Conservation (phyloP, 1,140 invertebrate species). For the Leptinotarsa lineolata region DNA sequence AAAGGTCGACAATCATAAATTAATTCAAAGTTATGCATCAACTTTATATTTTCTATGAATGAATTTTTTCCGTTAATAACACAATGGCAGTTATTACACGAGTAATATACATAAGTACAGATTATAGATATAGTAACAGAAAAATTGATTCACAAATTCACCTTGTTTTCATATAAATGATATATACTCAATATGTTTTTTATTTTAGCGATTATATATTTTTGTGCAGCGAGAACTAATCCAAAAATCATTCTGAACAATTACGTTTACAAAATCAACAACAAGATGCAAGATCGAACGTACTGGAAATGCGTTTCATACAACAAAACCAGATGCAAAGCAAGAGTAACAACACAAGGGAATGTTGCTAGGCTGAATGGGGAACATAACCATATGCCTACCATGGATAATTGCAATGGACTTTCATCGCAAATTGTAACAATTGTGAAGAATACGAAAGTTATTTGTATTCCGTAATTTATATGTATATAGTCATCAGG, state of each 20-base stretch:
- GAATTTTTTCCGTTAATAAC: too few species aligned
- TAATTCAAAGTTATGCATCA: too few species aligned
- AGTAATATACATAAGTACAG: too few species aligned
- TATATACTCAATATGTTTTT: constrained; percentile 7
- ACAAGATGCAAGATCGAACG: constrained; percentile 32
- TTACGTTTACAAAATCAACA: constrained; percentile 35
- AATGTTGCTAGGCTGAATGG: constrained; percentile 35
- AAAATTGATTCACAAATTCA: too few species aligned
- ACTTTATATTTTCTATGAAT: too few species aligned
- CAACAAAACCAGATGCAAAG: constrained; percentile 40
- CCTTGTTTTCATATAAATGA: too few species aligned
- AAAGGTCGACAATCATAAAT: too few species aligned
- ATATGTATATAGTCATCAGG: too few species aligned
- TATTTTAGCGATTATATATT: constrained; percentile 40
- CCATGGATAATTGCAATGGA: constrained; percentile 31
- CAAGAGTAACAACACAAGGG: constrained; percentile 35
- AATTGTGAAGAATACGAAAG: constrained; percentile 4
- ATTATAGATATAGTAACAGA: too few species aligned
- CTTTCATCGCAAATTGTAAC: constrained; percentile 26
- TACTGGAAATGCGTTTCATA: constrained; percentile 45
- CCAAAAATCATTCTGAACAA: constrained; percentile 43
- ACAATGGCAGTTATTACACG: too few species aligned
- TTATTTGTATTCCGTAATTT: not conserved
- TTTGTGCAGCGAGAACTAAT: constrained; percentile 39
- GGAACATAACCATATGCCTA: constrained; percentile 41